Conservation (phyloP, 2,797 vertebrate species). For the Catamblyrhynchus diadema region DNA sequence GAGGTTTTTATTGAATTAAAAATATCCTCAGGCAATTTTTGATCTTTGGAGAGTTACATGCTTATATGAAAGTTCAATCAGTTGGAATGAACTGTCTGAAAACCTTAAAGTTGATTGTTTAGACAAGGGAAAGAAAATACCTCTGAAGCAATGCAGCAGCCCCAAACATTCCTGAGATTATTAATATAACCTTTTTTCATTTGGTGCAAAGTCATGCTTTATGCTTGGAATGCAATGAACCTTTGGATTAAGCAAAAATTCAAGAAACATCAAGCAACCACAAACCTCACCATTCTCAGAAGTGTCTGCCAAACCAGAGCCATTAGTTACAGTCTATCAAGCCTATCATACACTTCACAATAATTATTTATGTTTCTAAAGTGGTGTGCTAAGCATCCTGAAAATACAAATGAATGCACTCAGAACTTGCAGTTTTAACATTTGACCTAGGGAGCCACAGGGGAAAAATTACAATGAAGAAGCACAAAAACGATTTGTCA, state of each 20-base stretch:
- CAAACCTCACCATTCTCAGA: background rate
- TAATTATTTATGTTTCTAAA: constrained; percentile 10
- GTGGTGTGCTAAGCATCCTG: background rate
- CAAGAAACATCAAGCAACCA: background rate
- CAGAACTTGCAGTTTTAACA: background rate
- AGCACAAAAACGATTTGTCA: background rate
- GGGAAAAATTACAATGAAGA: background rate
- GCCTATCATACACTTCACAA: background rate
- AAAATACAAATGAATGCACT: background rate
- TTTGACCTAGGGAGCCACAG: background rate
- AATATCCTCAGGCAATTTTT: constrained; percentile 10
- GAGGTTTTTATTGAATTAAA: constrained; percentile 13
- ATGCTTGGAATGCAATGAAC: constrained; percentile 10
- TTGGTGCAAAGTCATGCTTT: background rate
- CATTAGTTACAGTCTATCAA: background rate
- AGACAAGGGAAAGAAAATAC: constrained; percentile 42
- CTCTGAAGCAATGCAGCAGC: constrained; percentile 10
- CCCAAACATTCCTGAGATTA: constrained; percentile 36
- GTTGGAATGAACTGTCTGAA: constrained; percentile 56
- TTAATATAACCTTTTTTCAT: background rate
- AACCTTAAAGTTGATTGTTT: constrained; percentile 40
- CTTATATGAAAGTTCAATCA: constrained; percentile 49
- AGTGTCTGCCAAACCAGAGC: background rate
- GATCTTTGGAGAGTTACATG: constrained; percentile 1
- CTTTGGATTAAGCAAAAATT: constrained; percentile 1